Base-by-base conservation (phyloP, 2,888 invertebrate genomes). In the Catocala nupta region DNA sequence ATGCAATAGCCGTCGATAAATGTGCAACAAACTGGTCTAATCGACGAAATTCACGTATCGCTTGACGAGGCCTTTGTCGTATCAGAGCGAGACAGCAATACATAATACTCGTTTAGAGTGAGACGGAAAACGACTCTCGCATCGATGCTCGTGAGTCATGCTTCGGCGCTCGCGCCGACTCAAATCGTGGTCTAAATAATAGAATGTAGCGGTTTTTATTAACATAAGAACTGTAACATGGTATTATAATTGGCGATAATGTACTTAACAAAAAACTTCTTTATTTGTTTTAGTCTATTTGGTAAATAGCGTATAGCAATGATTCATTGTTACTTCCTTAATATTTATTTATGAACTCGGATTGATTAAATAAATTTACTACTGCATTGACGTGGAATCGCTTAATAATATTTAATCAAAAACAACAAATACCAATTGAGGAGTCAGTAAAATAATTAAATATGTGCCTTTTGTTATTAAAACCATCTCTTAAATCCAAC, bases 141-240 rank as follows among this genome's bases (percentile, higher is more conserved):
- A 85, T 83, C 84, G 85, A 80, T 81, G 86, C 73, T 81, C 84
- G 85, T 92, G 92, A 92, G 87, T 92, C 91, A 92, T 88, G 90
- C 84, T 80, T 74, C 81, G 84, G 77, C 86, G 88, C 84, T 72
- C 73, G 83, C 83, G 83, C 83, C 84, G 84, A 80, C 84, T 70
- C 34, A 45, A 44, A 53, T 55, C 65, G 65, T 68, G 74, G 73
- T 72, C 64, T 64, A 70, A 67, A 63, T 62, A 59, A 68, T 47
- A 70, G 65, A 69, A 70, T 61, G 16, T 49, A 63, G 71, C 77
- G 65, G 56, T 65, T 64, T 51, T 52, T 65, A 33, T 34, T 9
- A 11, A 52, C 50, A 49, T 34, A 48, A 54, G 34, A 8, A 8
- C 33, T 49, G 0, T 36, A 43, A 48, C 13, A 11, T 53, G 25